A percentile compares a stretch with the other conserved stretches of the same genome.
Evolutionary conservation across 1,140 invertebrate species (phyloP).

Genomic region (Batillaria attramentaria): DNA sequence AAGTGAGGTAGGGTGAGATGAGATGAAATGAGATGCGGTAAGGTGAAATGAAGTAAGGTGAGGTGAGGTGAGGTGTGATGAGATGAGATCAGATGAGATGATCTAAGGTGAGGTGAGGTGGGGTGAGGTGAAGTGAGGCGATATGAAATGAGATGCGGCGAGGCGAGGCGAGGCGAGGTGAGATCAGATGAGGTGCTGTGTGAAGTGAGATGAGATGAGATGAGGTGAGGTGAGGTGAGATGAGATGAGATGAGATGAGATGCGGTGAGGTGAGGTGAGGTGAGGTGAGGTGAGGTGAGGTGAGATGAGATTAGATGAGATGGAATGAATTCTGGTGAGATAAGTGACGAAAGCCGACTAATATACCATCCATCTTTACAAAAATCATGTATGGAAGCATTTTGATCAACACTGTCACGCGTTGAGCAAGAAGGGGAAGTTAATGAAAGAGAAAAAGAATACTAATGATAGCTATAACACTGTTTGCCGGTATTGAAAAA

Average conservation of each 20-base stretch:
- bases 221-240: background rate
- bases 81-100: background rate
- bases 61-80: background rate
- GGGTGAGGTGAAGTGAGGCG: background rate
- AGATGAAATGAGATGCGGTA: background rate
- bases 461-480: background rate
- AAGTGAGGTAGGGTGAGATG: background rate
- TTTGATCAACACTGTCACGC: too few relatives aligned
- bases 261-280: background rate
- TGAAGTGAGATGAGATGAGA: background rate
- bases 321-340: background rate
- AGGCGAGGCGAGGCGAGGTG: background rate
- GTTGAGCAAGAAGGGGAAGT: background rate
- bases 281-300: background rate
- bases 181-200: background rate
- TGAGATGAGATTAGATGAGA: background rate
- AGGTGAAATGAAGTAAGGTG: background rate
- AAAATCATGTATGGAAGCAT: too few relatives aligned
- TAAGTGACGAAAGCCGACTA: too few relatives aligned
- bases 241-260: background rate
- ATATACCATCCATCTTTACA: too few relatives aligned
- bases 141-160: background rate
- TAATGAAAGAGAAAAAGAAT: background rate
- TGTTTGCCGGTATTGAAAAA: background rate
- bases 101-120: background rate